Conservation (phyloP, 2,113 vertebrate genomes). For the Edolisoma coerulescens region DNA sequence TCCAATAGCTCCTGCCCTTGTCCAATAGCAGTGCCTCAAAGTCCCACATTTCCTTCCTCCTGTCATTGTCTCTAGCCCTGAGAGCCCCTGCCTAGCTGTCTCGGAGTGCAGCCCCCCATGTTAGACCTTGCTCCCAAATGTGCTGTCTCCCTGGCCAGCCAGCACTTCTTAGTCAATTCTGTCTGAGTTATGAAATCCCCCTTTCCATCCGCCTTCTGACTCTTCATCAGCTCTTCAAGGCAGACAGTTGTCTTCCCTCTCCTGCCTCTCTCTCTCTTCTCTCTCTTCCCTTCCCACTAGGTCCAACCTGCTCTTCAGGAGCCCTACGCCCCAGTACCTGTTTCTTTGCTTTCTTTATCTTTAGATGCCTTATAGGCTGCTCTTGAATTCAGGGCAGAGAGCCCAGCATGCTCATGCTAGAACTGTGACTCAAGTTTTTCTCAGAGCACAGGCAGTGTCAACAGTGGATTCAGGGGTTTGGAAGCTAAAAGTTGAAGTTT, state of each 20-base stretch:
- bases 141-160: background rate
- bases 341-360: background rate
- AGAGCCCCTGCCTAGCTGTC: background rate
- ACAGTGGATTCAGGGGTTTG: background rate
- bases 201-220: background rate
- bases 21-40: background rate
- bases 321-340: background rate
- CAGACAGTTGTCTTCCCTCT: background rate
- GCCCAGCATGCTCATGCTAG: background rate
- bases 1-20: background rate
- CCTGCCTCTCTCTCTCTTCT: background rate
- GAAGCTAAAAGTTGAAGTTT: background rate
- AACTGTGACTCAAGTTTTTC: background rate
- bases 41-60: background rate
- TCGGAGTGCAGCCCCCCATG: background rate
- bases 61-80: background rate
- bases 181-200: background rate
- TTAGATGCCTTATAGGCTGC: background rate
- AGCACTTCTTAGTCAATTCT: background rate
- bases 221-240: background rate
- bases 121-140: background rate
- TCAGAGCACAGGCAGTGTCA: background rate
- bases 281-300: background rate
- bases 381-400: background rate
- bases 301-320: background rate